phyloP scores from a whole-genome alignment of 1,140 invertebrate species.

The Magallana ariakensis region DNA sequence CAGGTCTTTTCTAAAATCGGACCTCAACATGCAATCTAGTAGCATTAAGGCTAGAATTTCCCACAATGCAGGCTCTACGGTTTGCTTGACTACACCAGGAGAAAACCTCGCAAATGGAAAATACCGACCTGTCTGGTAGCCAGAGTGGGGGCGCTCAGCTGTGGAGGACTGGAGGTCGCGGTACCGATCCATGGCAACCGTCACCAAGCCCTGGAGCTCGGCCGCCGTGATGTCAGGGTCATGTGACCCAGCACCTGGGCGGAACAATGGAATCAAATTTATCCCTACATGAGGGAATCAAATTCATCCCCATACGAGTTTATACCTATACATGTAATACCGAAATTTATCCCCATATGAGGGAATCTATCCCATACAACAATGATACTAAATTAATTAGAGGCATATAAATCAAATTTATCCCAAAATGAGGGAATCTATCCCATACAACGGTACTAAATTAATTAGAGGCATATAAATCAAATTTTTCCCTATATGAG shows the following conservation, averaged over 20 bases:
- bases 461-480: no score
- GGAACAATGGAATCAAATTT: no score
- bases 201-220: slow-evolving; percentile 26
- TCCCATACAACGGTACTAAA: no score
- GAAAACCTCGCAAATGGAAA: slow-evolving; percentile 41
- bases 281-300: no score
- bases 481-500: no score
- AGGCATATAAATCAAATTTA: no score
- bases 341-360: no score
- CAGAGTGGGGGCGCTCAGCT: neutral
- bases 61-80: slow-evolving; percentile 22
- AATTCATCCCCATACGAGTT: no score
- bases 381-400: no score
- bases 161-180: slow-evolving; percentile 8
- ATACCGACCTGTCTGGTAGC: slow-evolving; percentile 42
- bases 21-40: slow-evolving; percentile 1
- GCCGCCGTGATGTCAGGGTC: slow-evolving; percentile 1
- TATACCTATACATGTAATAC: no score
- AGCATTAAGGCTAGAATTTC: neutral
- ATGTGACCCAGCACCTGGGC: neutral
- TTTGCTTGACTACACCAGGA: neutral
- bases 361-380: no score
- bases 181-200: neutral
- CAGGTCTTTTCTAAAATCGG: neutral
- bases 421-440: no score